Evolutionary conservation across 2,797 vertebrate genomes (phyloP), one percentile per base, ranked within the genome.

Genomic region (Onychomys arenicola): DNA sequence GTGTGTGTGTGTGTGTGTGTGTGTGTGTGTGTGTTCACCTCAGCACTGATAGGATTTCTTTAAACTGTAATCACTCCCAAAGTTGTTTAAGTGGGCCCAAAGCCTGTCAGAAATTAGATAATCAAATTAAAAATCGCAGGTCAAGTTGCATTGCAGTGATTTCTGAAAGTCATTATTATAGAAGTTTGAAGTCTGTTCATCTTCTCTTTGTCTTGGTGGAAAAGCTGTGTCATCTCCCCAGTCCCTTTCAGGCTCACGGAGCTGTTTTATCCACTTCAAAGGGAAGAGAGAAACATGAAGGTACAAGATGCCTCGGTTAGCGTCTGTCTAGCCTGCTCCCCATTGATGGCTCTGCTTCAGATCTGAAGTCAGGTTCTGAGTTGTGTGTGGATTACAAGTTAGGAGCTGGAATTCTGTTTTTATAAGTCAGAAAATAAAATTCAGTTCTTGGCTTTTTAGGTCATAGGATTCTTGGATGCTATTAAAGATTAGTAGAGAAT

Each of bases 401-500:
- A 82, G 61, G 83, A 86, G 32, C n/a, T 80, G 37, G 63, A 90
- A 59, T 83, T 52, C 34, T 52, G 40, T 63, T 14, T 80, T 90
- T 67, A 86, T 85, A n/a, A 81, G 65, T 59, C 69, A 90, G 59
- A 55, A 89, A 78, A 94, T 86, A 95, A 92, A 57, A 67, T 23
- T 2, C 2, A 81, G 73, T 94, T 96, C 49, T 89, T 94, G 55
- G 4, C 19, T 71, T 96, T 95, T 97, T 86, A 93, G 57, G 87
- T 92, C 80, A 59, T 43, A 80, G 21, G 91, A 93, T 95, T 63
- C 59, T 78, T 94, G 82, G 95, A 95, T 98, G 94, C 95, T 69
- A 93, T 92, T 80, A 85, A 93, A 65, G 1, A 95, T 89, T 65
- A 97, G 37, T 80, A 88, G 87, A n/a, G 63, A 98, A 96, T 97